Conservation (phyloP, 2,888 invertebrate genomes). For the Yponomeuta malinellus region DNA sequence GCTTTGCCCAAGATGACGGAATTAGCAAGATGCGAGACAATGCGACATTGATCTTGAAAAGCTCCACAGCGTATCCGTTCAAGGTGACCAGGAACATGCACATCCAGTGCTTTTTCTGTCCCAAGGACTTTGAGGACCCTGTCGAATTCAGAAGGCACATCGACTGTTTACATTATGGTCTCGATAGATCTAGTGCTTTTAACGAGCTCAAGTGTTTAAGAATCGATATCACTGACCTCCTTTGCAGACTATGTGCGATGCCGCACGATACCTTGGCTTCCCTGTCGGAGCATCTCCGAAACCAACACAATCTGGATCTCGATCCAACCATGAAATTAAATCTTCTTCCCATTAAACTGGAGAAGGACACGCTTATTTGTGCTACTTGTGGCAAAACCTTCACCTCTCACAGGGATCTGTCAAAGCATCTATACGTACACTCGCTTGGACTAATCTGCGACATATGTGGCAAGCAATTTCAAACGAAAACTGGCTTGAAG, state of each 20-base stretch:
- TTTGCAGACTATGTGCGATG: conserved; percentile 15
- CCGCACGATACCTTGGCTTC: conserved; percentile 5
- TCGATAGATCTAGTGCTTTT: conserved; percentile 11
- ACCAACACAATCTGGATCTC: conserved; percentile 7
- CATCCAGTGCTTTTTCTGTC: conserved; percentile 18
- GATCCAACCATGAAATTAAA: not conserved
- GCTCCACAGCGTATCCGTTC: conserved; percentile 19
- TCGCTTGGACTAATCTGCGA: conserved; percentile 15
- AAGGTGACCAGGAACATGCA: conserved; percentile 9
- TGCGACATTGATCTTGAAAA: conserved; percentile 7
- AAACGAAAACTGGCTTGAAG: conserved; percentile 12
- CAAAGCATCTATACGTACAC: conserved; percentile 2
- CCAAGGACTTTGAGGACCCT: conserved; percentile 14
- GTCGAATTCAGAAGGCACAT: conserved; percentile 16
- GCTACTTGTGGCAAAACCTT: conserved; percentile 5
- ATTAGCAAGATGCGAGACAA: not conserved
- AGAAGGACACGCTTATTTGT: not conserved
- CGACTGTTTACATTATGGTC: conserved; percentile 13
- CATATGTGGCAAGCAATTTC: conserved; percentile 18
- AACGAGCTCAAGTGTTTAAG: not conserved
- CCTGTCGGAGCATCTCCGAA: conserved; percentile 14
- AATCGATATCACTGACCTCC: conserved; percentile 18
- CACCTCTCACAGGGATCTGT: not conserved
- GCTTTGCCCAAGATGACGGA: conserved; percentile 4
- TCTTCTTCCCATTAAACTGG: conserved; percentile 12